A percentile compares a stretch with the other conserved stretches of the same genome.
Conservation (phyloP, 2,797 vertebrate genomes). For the Thamnophis elegans region DNA sequence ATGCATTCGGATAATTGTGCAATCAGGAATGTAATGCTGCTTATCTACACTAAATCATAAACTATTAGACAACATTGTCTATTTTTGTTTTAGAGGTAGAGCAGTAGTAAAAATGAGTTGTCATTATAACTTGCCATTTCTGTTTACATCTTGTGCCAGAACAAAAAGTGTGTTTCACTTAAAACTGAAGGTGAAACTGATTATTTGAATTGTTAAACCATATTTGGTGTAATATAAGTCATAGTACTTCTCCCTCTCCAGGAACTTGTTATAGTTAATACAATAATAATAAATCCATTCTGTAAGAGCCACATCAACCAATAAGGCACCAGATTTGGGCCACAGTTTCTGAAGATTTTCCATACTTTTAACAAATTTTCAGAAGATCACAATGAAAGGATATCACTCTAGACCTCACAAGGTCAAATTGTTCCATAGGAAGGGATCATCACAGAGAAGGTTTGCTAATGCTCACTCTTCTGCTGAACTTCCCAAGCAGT, state of each 20-base stretch:
- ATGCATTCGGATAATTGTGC: conserved; percentile 62
- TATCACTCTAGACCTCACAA: background rate
- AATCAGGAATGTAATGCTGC: conserved; percentile 65
- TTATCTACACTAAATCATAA: conserved; percentile 53
- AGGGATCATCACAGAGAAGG: background rate
- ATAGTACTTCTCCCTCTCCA: background rate
- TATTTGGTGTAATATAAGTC: background rate
- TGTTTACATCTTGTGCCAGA: background rate
- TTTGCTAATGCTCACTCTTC: background rate
- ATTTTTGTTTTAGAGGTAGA: conserved; percentile 60
- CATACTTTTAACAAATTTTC: background rate
- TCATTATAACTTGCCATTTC: conserved; percentile 5
- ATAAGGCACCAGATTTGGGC: background rate
- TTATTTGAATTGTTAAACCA: background rate
- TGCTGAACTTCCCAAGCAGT: background rate
- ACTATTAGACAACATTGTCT: conserved; percentile 2
- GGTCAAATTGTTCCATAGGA: background rate
- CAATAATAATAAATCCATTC: background rate
- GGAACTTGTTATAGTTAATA: background rate
- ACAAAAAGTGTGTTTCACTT: background rate
- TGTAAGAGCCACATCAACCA: background rate
- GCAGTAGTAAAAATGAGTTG: conserved; percentile 34
- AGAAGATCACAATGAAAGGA: background rate
- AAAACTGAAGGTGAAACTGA: background rate
- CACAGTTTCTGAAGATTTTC: background rate